Evolutionary conservation across 1,140 invertebrate genomes (phyloP).

Genomic region (Apolygus lucorum): DNA sequence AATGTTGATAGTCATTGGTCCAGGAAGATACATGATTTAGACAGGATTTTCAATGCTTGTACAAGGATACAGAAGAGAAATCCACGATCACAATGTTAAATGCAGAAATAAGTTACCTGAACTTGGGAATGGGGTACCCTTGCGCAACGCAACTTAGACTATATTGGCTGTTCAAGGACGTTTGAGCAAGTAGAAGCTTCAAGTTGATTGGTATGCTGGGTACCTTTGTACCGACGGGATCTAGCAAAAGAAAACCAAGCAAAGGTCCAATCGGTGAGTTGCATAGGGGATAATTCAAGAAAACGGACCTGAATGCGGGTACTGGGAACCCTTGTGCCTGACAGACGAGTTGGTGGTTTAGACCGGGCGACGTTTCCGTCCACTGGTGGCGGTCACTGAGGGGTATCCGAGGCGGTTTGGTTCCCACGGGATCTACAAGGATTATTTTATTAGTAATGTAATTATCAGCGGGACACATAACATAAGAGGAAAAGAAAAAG

Average conservation of each 20-base stretch:
- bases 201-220: constrained; percentile 20
- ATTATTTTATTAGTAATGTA: too few species aligned
- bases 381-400: constrained; percentile 42
- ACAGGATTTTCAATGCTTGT: too few species aligned
- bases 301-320: constrained; percentile 48
- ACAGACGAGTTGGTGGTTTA: constrained; percentile 47
- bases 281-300: too few species aligned
- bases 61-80: too few species aligned
- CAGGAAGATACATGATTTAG: too few species aligned
- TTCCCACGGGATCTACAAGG: constrained; percentile 45
- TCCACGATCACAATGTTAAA: too few species aligned
- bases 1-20: too few species aligned
- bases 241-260: constrained; percentile 15
- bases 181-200: constrained; percentile 10
- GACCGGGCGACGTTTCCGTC: constrained; percentile 41
- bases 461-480: too few species aligned
- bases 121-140: constrained; percentile 35
- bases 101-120: constrained; percentile 35
- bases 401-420: constrained; percentile 45
- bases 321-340: constrained; percentile 57
- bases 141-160: constrained; percentile 33
- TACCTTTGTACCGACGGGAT: constrained; percentile 24
- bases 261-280: too few species aligned
- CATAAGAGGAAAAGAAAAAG: too few species aligned
- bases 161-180: background rate